These are phyloP conservation scores for Brachionichthys hirsutus DNA, from an alignment of 2,113 vertebrate genomes.

Conservation along the genomic window DNA sequence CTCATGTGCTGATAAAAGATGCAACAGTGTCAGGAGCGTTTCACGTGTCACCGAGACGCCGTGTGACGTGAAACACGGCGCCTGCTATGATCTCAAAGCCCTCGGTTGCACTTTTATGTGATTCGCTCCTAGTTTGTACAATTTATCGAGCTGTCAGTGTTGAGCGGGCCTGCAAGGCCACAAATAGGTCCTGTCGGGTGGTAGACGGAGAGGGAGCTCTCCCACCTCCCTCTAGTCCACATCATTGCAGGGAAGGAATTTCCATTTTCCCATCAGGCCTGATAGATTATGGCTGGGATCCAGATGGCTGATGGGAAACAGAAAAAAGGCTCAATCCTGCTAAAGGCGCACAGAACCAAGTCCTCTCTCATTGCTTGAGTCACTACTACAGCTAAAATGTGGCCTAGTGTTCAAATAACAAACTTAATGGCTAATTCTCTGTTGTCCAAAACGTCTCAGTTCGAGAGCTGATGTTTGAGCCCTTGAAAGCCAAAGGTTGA, in stretches of 20 bases:
- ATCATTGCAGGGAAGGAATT: constrained; percentile 52
- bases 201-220: constrained; percentile 55
- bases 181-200: constrained; percentile 54
- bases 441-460: constrained; percentile 51
- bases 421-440: neutral
- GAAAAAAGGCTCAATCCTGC: neutral
- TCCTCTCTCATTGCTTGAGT: neutral
- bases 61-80: constrained; percentile 24
- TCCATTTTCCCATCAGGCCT: constrained; percentile 55
- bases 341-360: constrained; percentile 4
- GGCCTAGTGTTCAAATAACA: neutral
- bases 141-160: constrained; percentile 74
- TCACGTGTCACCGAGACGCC: neutral
- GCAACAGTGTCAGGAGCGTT: neutral
- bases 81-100: constrained; percentile 28
- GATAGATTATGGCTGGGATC: constrained; percentile 38
- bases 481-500: constrained; percentile 31
- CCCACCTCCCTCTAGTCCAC: constrained; percentile 44
- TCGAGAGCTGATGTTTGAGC: constrained; percentile 59
- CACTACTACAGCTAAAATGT: neutral
- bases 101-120: constrained; percentile 15
- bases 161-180: constrained; percentile 43
- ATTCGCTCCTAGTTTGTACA: constrained; percentile 70
- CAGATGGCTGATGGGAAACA: constrained; percentile 51
- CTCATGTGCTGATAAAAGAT: constrained; percentile 18